Percentiles rank a stretch among this genome's conserved stretches.
These are phyloP conservation scores for Pelosia muscerda DNA, from an alignment of 2,888 invertebrate species.

Conservation along the genomic window DNA sequence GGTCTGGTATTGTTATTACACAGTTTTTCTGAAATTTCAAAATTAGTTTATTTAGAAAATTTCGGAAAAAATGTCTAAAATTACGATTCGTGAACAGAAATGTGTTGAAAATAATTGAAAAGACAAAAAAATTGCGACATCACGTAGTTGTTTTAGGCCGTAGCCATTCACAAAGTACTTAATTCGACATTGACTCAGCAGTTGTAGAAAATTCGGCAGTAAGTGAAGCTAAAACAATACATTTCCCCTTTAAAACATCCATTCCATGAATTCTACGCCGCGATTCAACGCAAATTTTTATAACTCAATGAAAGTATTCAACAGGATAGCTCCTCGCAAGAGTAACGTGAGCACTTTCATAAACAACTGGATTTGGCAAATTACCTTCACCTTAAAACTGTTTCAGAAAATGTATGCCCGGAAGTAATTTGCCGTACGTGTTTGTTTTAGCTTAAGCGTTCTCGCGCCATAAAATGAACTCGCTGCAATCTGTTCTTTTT, in stretches of 20 bases:
- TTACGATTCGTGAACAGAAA: neutral
- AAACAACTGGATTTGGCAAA: slow-evolving; percentile 69
- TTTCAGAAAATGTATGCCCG: slow-evolving; percentile 68
- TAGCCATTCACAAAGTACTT: neutral
- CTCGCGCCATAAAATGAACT: slow-evolving; percentile 72
- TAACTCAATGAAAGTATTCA: slow-evolving; percentile 28
- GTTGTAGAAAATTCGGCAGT: neutral
- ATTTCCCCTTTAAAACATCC: neutral
- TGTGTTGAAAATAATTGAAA: neutral
- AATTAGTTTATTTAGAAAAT: too few relatives aligned
- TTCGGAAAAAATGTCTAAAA: neutral
- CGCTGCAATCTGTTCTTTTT: slow-evolving; percentile 67
- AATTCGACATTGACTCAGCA: neutral
- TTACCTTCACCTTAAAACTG: slow-evolving; percentile 72
- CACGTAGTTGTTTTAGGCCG: neutral
- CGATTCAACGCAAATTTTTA: slow-evolving; percentile 23
- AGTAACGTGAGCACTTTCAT: slow-evolving; percentile 58
- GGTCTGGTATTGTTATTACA: too few relatives aligned
- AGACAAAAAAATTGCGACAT: neutral
- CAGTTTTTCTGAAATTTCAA: too few relatives aligned
- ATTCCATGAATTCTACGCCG: slow-evolving; percentile 11
- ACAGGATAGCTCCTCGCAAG: slow-evolving; percentile 38
- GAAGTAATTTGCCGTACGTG: slow-evolving; percentile 75
- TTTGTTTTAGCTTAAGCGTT: slow-evolving; percentile 73
- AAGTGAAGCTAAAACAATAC: neutral